These are phyloP conservation scores for Cochlearius cochlearius DNA, from an alignment of 2,113 vertebrate species.

Conservation along the genomic window DNA sequence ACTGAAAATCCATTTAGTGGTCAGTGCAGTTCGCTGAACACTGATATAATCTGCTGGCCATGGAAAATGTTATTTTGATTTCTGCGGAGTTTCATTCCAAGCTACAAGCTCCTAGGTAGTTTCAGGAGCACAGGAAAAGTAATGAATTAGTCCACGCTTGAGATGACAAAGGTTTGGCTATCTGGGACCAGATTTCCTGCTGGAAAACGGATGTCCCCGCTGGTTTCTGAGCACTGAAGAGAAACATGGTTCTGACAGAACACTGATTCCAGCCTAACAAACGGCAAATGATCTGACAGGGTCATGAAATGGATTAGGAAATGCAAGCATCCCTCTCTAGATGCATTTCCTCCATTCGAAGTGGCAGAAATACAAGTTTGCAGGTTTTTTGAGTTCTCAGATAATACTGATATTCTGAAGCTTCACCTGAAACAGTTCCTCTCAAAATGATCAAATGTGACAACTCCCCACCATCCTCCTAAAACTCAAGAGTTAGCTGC, in stretches of 20 bases:
- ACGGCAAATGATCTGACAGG: neutral
- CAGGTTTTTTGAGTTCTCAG: neutral
- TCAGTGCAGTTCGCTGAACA: neutral
- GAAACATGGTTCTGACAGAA: neutral
- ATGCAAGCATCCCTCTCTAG: neutral
- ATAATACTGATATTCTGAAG: neutral
- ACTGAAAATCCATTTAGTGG: constrained; percentile 2
- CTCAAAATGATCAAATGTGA: neutral
- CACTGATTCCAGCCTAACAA: neutral
- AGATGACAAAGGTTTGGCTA: neutral
- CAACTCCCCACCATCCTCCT: neutral
- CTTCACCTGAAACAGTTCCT: neutral
- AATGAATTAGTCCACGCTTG: neutral
- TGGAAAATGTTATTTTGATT: neutral
- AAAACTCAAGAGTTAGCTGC: neutral
- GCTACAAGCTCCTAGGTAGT: neutral
- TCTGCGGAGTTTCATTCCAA: neutral
- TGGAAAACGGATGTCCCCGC: neutral
- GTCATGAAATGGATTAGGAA: neutral
- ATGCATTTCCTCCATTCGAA: neutral
- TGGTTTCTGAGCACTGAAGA: neutral
- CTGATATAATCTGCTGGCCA: neutral
- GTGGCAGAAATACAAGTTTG: neutral
- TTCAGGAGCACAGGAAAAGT: neutral
- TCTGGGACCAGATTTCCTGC: neutral